These are phyloP conservation scores for Ostrea denselamellosa DNA, from an alignment of 1,140 invertebrate genomes.

Conservation along the genomic window DNA sequence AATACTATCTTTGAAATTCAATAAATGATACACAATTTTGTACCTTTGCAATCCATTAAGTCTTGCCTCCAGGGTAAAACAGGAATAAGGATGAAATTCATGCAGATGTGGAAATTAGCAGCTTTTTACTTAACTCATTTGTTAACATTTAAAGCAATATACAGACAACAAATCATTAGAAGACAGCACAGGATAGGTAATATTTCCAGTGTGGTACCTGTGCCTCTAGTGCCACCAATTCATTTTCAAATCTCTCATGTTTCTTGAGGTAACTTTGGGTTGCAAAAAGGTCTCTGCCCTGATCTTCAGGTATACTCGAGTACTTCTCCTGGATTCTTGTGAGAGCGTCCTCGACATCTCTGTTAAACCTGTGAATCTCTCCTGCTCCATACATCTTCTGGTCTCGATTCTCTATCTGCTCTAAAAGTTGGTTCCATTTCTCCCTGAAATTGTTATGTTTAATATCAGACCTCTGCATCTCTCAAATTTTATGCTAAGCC, in stretches of 20 bases:
- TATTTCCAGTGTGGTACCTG: conserved; percentile 82
- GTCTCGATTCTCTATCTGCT: conserved; percentile 91
- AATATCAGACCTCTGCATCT: too few relatives aligned
- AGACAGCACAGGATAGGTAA: neutral
- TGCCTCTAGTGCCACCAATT: conserved; percentile 94
- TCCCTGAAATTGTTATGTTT: conserved; percentile 80
- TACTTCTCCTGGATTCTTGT: conserved; percentile 94
- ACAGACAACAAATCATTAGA: too few relatives aligned
- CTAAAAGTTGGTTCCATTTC: conserved; percentile 92
- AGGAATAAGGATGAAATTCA: too few relatives aligned
- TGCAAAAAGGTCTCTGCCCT: conserved; percentile 92
- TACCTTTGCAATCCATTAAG: too few relatives aligned
- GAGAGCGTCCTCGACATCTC: conserved; percentile 95
- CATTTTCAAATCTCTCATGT: conserved; percentile 97
- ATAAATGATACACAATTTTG: too few relatives aligned
- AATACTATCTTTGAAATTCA: too few relatives aligned
- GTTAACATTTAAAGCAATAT: too few relatives aligned
- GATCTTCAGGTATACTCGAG: conserved; percentile 89
- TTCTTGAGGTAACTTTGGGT: conserved; percentile 90
- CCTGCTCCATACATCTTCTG: conserved; percentile 93
- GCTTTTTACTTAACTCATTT: too few relatives aligned
- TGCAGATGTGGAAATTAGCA: too few relatives aligned
- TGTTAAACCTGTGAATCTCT: conserved; percentile 97
- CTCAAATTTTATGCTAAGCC: too few relatives aligned
- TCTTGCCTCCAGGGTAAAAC: too few relatives aligned